Percentiles rank a stretch among this genome's conserved stretches.
phyloP scores from a whole-genome alignment of 2,797 vertebrate species.

The Clarias fuscus region DNA sequence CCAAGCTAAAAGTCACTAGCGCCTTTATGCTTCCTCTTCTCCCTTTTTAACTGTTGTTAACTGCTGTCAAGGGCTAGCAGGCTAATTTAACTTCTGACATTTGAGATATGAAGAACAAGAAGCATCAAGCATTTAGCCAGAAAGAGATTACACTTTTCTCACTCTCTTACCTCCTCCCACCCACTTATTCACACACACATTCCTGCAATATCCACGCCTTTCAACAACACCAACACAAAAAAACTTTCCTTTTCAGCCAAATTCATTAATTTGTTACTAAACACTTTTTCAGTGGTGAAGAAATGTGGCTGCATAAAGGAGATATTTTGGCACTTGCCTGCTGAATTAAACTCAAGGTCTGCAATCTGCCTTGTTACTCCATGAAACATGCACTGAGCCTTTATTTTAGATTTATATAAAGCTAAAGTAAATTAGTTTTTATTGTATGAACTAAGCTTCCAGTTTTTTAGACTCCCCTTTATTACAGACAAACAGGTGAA shows the following conservation, averaged over 20 bases:
- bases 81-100: constrained; percentile 84
- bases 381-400: not conserved
- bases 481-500: no score
- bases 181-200: constrained; percentile 47
- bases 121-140: constrained; percentile 83
- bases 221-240: constrained; percentile 45
- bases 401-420: not conserved
- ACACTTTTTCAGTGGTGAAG: constrained; percentile 77
- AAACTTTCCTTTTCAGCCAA: constrained; percentile 64
- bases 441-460: not conserved
- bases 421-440: not conserved
- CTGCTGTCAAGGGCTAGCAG: constrained; percentile 84
- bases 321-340: constrained; percentile 15
- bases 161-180: constrained; percentile 48
- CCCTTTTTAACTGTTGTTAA: constrained; percentile 81
- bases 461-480: no score
- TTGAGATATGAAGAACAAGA: constrained; percentile 81
- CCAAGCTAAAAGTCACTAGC: constrained; percentile 69
- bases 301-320: constrained; percentile 65
- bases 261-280: constrained; percentile 79
- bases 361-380: not conserved
- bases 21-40: constrained; percentile 51
- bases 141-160: constrained; percentile 76
- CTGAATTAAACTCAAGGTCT: constrained; percentile 34
- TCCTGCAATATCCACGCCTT: constrained; percentile 53